Percentiles rank a stretch among this genome's conserved stretches.
phyloP scores from a whole-genome alignment of 1,140 invertebrate genomes.

The Teleogryllus occipitalis region DNA sequence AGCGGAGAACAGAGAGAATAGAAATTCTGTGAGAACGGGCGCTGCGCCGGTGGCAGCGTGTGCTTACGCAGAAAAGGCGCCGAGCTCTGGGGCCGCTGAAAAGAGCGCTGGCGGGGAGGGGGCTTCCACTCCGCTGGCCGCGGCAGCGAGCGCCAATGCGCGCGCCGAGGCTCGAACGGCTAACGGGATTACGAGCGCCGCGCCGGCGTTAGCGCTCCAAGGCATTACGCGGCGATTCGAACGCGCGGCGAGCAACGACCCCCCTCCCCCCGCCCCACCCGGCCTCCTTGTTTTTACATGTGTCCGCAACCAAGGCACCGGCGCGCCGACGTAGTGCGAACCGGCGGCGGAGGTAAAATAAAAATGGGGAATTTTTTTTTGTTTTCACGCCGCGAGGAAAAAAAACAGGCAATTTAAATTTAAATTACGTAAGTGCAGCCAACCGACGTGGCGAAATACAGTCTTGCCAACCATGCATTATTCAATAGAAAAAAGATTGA shows the following conservation, averaged over 20 bases:
- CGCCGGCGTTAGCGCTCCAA: neutral
- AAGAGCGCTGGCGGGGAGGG: too few species aligned
- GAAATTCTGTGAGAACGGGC: too few species aligned
- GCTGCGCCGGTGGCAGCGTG: too few species aligned
- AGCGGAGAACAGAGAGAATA: too few species aligned
- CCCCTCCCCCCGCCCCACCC: too few species aligned
- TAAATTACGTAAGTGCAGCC: constrained; percentile 4
- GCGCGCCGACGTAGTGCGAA: too few species aligned
- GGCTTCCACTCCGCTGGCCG: too few species aligned
- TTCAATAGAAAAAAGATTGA: neutral
- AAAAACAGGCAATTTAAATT: neutral
- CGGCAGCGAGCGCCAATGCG: too few species aligned
- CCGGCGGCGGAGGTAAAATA: neutral
- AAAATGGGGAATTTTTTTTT: neutral
- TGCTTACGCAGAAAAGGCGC: too few species aligned
- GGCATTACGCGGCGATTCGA: neutral
- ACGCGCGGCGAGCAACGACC: neutral
- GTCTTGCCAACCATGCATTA: constrained; percentile 3
- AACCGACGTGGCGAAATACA: neutral
- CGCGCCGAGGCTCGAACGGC: too few species aligned
- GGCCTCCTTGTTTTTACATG: neutral
- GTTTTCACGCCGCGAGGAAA: neutral
- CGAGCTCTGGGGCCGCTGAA: too few species aligned
- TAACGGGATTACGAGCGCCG: too few species aligned
- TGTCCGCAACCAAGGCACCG: neutral